Base-by-base conservation (phyloP, 2,113 vertebrate genomes). In the Apistogramma diplotaenia region DNA sequence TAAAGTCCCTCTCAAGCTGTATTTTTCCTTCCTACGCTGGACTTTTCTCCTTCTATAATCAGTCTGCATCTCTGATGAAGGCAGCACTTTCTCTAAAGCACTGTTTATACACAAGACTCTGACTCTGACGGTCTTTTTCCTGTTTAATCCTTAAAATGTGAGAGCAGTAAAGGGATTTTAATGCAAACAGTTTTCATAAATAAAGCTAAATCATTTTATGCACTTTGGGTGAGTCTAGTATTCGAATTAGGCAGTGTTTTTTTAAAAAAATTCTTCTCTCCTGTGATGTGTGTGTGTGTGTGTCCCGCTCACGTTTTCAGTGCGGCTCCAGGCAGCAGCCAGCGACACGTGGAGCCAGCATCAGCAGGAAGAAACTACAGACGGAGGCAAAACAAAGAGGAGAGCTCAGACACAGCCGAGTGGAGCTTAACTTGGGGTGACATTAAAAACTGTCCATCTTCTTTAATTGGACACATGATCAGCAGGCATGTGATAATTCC, bases 331-430 rank as follows among this genome's bases (percentile, higher is more conserved):
- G 62, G 43, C 62, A 70, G 43, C 62, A 70, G 43, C 40, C 55
- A 6, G 75, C 8, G 71, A 81, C 88, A 91, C 72, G 78, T 85
- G 72, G 74, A 83, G 81, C 61, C 54, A 27, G 27, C 73, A 81
- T 84, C 85, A 79, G 82, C 78, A 57, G 74, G 71, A 81, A 37
- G 77, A 82, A 83, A 79, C 13, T 7, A 54, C 49, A 31, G 58
- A 65, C 29, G 1, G 78, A 74, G 60, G 85, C n/a, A 35, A 37
- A 61, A 49, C 25, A 54, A 27, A 31, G 8, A 78, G 25, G 9
- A 21, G 8, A 82, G 78, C 11, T 5, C 3, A 13, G 11, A 55
- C 21, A 56, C 25, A 55, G 49, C 5, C 18, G 23, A 15, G 56
- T 33, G 74, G 74, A 10, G 18, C 27, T 60, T 15, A n/a, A 54